These are phyloP conservation scores for Apis laboriosa DNA, from an alignment of 1,140 invertebrate genomes.

Conservation along the genomic window DNA sequence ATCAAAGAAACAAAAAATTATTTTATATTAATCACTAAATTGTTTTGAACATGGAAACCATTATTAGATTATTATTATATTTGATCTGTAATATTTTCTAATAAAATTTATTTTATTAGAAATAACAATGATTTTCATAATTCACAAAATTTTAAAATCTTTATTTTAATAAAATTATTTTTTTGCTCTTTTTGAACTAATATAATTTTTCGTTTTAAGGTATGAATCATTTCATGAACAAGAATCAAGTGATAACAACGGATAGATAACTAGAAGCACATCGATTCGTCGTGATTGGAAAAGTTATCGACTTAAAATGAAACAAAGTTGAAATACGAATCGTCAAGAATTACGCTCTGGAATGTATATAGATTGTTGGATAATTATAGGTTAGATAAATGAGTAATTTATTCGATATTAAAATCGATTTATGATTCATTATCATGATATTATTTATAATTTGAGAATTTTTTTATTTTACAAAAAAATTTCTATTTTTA, in stretches of 20 bases:
- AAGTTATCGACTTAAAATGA: background rate
- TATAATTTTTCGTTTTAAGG: background rate
- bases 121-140: background rate
- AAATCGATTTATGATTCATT: background rate
- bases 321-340: background rate
- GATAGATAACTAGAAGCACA: background rate
- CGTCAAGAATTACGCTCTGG: background rate
- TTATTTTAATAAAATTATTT: too few species aligned
- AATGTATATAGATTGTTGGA: background rate
- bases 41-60: background rate
- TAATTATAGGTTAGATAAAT: background rate
- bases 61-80: background rate
- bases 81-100: background rate
- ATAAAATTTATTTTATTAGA: background rate
- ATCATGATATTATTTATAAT: background rate
- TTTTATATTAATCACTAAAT: background rate
- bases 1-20: conserved; percentile 2
- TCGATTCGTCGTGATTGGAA: background rate
- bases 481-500: too few species aligned
- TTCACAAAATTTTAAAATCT: background rate
- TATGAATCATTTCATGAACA: background rate
- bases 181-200: background rate
- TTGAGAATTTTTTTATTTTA: too few species aligned
- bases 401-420: background rate
- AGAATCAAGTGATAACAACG: background rate